A percentile compares a stretch with the other conserved stretches of the same genome.
phyloP scores from a whole-genome alignment of 1,140 invertebrate species.

The Drosophila punjabiensis region DNA sequence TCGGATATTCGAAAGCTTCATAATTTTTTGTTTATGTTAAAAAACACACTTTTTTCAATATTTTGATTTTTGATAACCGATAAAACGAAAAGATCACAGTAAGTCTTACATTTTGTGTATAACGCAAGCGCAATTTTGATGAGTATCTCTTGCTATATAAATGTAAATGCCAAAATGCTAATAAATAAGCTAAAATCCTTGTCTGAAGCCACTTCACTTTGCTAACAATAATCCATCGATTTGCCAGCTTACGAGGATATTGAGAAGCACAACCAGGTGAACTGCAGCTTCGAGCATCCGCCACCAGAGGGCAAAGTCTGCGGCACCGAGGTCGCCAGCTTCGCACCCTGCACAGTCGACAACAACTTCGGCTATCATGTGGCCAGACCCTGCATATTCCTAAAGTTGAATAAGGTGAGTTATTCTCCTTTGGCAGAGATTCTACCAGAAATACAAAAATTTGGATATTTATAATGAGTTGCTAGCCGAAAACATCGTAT shows the following conservation, averaged over 20 bases:
- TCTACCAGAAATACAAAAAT: background rate
- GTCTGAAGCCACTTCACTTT: background rate
- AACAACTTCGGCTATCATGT: slow-evolving; percentile 92
- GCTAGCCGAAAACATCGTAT: no score
- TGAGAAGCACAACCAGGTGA: slow-evolving; percentile 77
- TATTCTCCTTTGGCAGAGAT: background rate
- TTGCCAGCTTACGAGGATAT: slow-evolving; percentile 74
- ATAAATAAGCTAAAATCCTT: background rate
- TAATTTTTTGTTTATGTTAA: slow-evolving; percentile 4
- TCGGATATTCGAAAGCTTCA: slow-evolving; percentile 7
- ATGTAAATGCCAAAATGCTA: slow-evolving; percentile 1
- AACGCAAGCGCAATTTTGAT: slow-evolving; percentile 1
- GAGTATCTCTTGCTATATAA: slow-evolving; percentile 8
- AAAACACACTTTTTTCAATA: slow-evolving; percentile 18
- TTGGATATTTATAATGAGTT: no score
- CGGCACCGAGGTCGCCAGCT: slow-evolving; percentile 60
- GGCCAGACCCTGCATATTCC: slow-evolving; percentile 92
- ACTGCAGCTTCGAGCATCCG: slow-evolving; percentile 75
- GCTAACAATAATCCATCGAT: background rate
- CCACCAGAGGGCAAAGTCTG: slow-evolving; percentile 76
- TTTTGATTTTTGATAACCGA: slow-evolving; percentile 57
- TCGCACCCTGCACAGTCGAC: slow-evolving; percentile 87
- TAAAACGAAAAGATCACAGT: slow-evolving; percentile 61
- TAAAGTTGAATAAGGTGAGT: slow-evolving; percentile 91
- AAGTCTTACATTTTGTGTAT: slow-evolving; percentile 41